Evolutionary conservation across 2,113 vertebrate species (phyloP), one percentile per base, ranked within the genome.

Genomic region (Haplochromis vanheusdeni): DNA sequence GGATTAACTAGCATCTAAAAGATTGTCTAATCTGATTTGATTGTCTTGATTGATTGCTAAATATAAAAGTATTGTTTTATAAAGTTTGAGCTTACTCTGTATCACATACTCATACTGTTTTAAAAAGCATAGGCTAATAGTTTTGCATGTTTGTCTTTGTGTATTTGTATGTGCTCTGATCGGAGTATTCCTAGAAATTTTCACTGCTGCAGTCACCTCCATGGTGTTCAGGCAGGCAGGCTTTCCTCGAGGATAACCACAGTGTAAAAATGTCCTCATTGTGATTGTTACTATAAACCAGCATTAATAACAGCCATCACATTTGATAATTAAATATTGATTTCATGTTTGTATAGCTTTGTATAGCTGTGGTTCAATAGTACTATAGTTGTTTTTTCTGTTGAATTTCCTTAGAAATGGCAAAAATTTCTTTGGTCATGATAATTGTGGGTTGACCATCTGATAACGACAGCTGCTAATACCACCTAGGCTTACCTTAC

Each of bases 191-290:
- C 40, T 28, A 19, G 23, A 45, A 1, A 75, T 0, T 19, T 47
- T 47, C 37, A 45, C 68, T 17, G 21, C 37, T 73, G 13, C 37
- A 7, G 6, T 23, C 40, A 47, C 42, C 9, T 19, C 26, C 26
- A 5, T 31, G 9, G 6, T 11, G 10, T 75, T 17, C 26, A 31
- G 26, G 47, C 16, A 28, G 70, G 0, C 70, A 0, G 4, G 16
- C 16, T 77, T 70, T 70, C 65, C n/a, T 70, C 2, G 3, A 23
- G 35, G 35, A 2, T 23, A 16, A 47, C 9, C 40, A 75, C 42
- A 75, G 60, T 75, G 23, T 47, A 12, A 2, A 49, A 75, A 49
- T 75, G 23, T 49, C 16, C 1, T 28, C 70, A 49, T 47, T 47
- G 16, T 28, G 23, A 28, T 17, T 75, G 23, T 28, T 19, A 47